phyloP scores from a whole-genome alignment of 2,888 invertebrate species.

The Isoperla grammatica region DNA sequence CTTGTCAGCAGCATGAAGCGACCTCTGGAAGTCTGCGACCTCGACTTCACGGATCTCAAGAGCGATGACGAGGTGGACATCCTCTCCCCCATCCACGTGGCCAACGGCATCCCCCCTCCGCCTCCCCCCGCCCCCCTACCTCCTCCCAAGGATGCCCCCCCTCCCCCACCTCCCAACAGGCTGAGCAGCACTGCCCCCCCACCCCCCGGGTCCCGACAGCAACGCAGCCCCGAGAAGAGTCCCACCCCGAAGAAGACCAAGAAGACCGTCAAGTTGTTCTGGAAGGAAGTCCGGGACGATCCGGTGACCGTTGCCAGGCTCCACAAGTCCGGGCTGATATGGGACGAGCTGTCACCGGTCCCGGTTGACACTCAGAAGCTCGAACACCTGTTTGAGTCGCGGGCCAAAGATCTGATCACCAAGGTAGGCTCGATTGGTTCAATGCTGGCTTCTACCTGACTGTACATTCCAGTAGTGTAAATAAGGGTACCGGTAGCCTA shows the following conservation, averaged over 20 bases:
- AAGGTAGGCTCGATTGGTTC: slow-evolving; percentile 76
- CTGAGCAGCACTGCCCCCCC: slow-evolving; percentile 36
- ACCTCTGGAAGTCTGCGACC: slow-evolving; percentile 80
- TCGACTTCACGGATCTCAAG: slow-evolving; percentile 92
- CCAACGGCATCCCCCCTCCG: slow-evolving; percentile 67
- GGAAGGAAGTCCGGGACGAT: slow-evolving; percentile 89
- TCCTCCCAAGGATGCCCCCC: slow-evolving; percentile 44
- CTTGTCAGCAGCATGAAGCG: slow-evolving; percentile 68
- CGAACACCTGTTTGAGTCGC: slow-evolving; percentile 94
- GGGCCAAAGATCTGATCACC: slow-evolving; percentile 89
- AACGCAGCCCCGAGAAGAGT: slow-evolving; percentile 26
- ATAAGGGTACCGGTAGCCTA: too few relatives aligned
- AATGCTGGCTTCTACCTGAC: too few relatives aligned
- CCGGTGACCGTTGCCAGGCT: slow-evolving; percentile 55
- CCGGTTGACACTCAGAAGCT: slow-evolving; percentile 86
- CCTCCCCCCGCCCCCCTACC: slow-evolving; percentile 70
- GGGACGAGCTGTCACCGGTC: slow-evolving; percentile 85
- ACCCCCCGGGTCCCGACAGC: slow-evolving; percentile 40
- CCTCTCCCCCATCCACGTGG: slow-evolving; percentile 58
- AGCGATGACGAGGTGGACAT: slow-evolving; percentile 84
- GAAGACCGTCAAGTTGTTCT: slow-evolving; percentile 96
- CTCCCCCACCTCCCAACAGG: slow-evolving; percentile 45
- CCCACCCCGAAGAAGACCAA: slow-evolving; percentile 70
- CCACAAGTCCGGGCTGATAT: slow-evolving; percentile 63
- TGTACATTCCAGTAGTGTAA: too few relatives aligned